phyloP scores from a whole-genome alignment of 2,113 vertebrate genomes.

The Lepidothrix coronata region DNA sequence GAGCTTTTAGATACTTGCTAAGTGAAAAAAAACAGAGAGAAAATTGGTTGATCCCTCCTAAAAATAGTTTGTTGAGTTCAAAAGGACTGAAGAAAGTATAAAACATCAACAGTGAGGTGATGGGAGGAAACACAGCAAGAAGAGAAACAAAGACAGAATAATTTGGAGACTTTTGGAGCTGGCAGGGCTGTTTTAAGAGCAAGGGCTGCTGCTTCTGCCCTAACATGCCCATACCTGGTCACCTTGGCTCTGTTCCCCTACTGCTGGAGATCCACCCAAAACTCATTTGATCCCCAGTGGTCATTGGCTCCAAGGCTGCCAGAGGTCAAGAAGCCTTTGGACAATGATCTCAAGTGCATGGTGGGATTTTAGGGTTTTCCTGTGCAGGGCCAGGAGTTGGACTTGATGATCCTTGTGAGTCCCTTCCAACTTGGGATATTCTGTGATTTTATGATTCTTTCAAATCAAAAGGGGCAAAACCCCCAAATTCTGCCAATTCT shows the following conservation, averaged over 20 bases:
- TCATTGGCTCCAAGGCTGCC: accelerated
- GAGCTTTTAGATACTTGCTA: not conserved
- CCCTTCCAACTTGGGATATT: not conserved
- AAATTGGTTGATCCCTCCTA: not conserved
- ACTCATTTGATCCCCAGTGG: not conserved
- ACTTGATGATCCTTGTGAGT: not conserved
- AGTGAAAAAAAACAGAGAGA: not conserved
- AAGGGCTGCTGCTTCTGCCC: not conserved
- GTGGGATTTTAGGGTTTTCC: not conserved
- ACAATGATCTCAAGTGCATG: not conserved
- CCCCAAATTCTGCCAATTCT: not conserved
- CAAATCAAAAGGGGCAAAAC: not conserved
- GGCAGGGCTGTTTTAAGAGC: accelerated
- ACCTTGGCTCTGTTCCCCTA: not conserved
- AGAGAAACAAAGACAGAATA: not conserved
- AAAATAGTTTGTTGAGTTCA: not conserved
- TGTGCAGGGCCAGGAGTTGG: not conserved
- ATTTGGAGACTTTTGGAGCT: not conserved
- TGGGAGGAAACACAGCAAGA: not conserved
- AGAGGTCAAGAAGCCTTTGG: not conserved
- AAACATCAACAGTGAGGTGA: not conserved
- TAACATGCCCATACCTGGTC: accelerated
- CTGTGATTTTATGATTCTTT: not conserved
- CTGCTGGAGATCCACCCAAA: not conserved
- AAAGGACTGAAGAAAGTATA: not conserved